Conservation (phyloP, 1,140 invertebrate genomes). For the Drosophila arawakana region DNA sequence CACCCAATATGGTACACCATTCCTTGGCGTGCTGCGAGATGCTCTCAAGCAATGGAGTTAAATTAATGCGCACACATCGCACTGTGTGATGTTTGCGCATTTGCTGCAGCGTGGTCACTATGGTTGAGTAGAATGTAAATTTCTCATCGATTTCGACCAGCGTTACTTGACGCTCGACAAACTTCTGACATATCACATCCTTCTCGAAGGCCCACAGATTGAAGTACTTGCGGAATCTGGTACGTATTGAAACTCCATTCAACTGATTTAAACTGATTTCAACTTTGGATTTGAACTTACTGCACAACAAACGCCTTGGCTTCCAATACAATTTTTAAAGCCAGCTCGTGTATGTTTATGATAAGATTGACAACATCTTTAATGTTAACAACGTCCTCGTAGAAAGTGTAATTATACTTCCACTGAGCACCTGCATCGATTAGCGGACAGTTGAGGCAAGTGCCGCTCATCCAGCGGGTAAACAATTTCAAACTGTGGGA, state of each 20-base stretch:
- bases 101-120: slow-evolving; percentile 89
- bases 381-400: slow-evolving; percentile 89
- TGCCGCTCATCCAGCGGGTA: slow-evolving; percentile 93
- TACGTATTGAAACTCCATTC: background rate
- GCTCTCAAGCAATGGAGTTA: slow-evolving; percentile 87
- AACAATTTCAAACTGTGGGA: slow-evolving; percentile 88
- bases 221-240: slow-evolving; percentile 84
- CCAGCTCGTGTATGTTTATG: slow-evolving; percentile 66
- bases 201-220: slow-evolving; percentile 94
- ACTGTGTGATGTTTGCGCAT: slow-evolving; percentile 87
- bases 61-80: slow-evolving; percentile 88
- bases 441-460: slow-evolving; percentile 89
- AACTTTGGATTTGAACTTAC: slow-evolving; percentile 40
- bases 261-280: background rate
- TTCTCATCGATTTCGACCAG: slow-evolving; percentile 92
- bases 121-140: slow-evolving; percentile 92
- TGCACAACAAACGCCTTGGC: slow-evolving; percentile 59
- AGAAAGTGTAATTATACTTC: slow-evolving; percentile 89
- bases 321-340: slow-evolving; percentile 49
- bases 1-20: slow-evolving; percentile 89
- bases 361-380: slow-evolving; percentile 85
- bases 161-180: slow-evolving; percentile 89
- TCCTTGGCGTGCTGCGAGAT: slow-evolving; percentile 88
- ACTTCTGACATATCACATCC: slow-evolving; percentile 89
- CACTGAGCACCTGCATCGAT: slow-evolving; percentile 85